These are phyloP conservation scores for Teleiodes luculella DNA, from an alignment of 2,888 invertebrate species.

Conservation along the genomic window DNA sequence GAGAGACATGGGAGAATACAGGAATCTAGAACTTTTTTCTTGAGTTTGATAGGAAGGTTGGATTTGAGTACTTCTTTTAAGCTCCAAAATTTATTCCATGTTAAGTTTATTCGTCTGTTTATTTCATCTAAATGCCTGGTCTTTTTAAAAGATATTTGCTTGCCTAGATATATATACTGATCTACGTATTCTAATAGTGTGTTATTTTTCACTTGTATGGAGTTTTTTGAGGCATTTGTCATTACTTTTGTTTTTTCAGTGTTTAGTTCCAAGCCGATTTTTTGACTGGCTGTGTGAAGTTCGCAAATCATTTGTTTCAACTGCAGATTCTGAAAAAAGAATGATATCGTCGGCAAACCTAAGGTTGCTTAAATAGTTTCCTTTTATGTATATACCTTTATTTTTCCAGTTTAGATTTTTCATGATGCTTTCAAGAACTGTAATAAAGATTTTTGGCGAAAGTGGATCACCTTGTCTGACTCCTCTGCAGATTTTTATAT, in stretches of 20 bases:
- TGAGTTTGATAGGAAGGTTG: slow-evolving; percentile 5
- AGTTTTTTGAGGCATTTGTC: background rate
- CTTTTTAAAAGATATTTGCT: slow-evolving; percentile 15
- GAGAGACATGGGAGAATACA: too few species aligned
- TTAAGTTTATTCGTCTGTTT: slow-evolving; percentile 14
- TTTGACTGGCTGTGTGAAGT: background rate
- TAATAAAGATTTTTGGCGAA: slow-evolving; percentile 13
- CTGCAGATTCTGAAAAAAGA: background rate
- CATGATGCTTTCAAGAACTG: slow-evolving; percentile 6
- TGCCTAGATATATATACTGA: slow-evolving; percentile 21
- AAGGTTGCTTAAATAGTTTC: background rate
- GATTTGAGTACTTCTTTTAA: slow-evolving; percentile 13
- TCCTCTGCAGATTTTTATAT: background rate
- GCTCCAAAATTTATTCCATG: slow-evolving; percentile 19
- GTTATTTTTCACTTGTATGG: background rate
- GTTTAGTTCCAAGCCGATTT: background rate
- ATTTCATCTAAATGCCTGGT: slow-evolving; percentile 17
- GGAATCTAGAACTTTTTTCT: too few species aligned
- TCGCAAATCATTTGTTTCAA: too few species aligned
- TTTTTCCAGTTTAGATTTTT: background rate
- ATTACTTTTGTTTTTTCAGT: slow-evolving; percentile 4
- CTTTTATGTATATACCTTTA: background rate
- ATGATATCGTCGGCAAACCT: slow-evolving; percentile 5
- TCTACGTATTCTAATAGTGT: slow-evolving; percentile 3
- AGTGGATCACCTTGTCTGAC: slow-evolving; percentile 15